Base-by-base conservation (phyloP, 2,888 invertebrate species). In the Chesias legatella region DNA sequence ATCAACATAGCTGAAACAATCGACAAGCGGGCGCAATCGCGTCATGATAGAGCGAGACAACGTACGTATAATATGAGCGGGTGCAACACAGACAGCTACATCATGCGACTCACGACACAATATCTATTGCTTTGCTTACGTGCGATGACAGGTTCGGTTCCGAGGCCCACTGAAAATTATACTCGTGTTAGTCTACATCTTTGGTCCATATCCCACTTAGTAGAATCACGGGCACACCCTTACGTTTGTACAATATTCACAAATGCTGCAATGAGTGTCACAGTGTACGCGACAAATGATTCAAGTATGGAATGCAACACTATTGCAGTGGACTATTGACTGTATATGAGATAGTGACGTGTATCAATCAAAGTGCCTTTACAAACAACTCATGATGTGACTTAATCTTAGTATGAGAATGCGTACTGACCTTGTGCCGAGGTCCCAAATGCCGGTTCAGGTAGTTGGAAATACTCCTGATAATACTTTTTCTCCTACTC, bases 381-480 rank as follows among this genome's bases (percentile, higher is more conserved):
- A 43, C 22, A 31, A 26, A 38, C 10, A 34, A 27, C 7, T 34
- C 33, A 31, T 21, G 33, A 21, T 11, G 24, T 7, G 28, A 38
- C 22, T 41, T 32, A 37, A 24, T 10, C 27, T 40, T 39, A 17
- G 5, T 17, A 17, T n/a, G 13, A 17, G 2, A 17, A 17, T 17
- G 13, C 13, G 3, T 30, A 47, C 56, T 33, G 77, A 94, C 72
- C 91, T 90, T 83, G 74, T 89, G 77, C 86, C 91, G 85, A 63
- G 88, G 85, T 67, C 91, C 92, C 64, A 91, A 90, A 58, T 93
- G 92, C 73, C 94, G 93, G 60, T 92, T 91, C 70, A 96, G 94
- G 73, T 96, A 94, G 72, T 93, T 95, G 9, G 95, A 93, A 48
- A 96, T 92, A 34, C 95, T 92, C 79, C 94, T 95, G 63, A 95